Evolutionary conservation across 2,888 invertebrate genomes (phyloP), one percentile per base, ranked within the genome.

Genomic region (Noctuana brunneofusca): DNA sequence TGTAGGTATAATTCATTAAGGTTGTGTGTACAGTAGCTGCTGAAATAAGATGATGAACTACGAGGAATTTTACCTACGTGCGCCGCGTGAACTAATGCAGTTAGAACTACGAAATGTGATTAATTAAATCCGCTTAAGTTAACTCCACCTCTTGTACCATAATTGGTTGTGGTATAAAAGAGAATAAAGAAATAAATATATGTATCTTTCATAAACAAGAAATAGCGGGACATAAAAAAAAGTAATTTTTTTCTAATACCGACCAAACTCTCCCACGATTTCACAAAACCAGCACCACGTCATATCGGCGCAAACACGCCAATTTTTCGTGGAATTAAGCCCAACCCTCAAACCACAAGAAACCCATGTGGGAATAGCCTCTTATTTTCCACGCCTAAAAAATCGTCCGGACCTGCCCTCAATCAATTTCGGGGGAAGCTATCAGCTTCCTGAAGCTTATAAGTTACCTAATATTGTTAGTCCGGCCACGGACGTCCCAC

Each of bases 391-490:
- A 14, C 32, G 11, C 16, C 43, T 58, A 68, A 75, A 74, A 74
- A 74, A 72, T 72, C 43, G 62, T 66, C 65, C 18, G 41, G 46
- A 53, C 62, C 58, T 58, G 62, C 65, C 69, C 66, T 64, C 71
- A 76, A 81, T 83, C 82, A 82, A 83, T 81, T 69, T 38, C 50
- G 16, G 43, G 54, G 9, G 32, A 41, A 41, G 32, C 57, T 46
- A 63, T 63, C 69, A 67, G 63, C 46, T 52, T 52, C 58, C 64
- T 64, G 68, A 69, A 71, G 78, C 83, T 84, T 85, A 84, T 88
- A 89, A 89, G 86, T 83, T 86, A 84, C 82, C 81, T 89, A 87
- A 91, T 86, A 84, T 90, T 90, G 90, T 89, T 88, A 90, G 85
- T 86, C 90, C 76, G 75, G 84, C 90, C 89, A 85, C 89, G 86